Base-by-base conservation (phyloP, 2,113 vertebrate genomes). In the Bubo blakistoni region DNA sequence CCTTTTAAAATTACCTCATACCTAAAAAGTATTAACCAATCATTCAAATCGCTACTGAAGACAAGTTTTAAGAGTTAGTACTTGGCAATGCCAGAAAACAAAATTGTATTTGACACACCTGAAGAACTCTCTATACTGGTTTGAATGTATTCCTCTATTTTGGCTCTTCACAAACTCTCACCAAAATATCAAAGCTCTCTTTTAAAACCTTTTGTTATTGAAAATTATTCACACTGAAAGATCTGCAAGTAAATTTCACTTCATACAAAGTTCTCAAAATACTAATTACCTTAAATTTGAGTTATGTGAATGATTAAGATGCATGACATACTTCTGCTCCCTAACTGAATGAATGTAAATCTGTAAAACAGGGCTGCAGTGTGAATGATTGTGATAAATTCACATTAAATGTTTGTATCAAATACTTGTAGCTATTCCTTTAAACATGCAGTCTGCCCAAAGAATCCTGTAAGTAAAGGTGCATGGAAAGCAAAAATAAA, bases 191-290 rank as follows among this genome's bases (percentile, higher is more conserved):
- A 94, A 84, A 91, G 51, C 40, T 47, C 36, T 84, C 54, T 57
- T 85, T 70, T 66, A 81, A 92, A 62, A 86, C 7, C 29, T 84
- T 90, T 86, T 81, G 13, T 88, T 88, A 74, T 9, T 67, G 51
- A 71, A 93, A 95, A 83, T 78, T 63, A 67, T 71, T 84, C 86
- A 67, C 51, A 86, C 0, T 67, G 69, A 72, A 88, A 88, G 70
- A 90, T 65, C 19, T 86, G 59, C 26, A 95, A 94, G 38, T 62
- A 74, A 90, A 67, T 81, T 94, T 58, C 55, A 70, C 47, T 94
- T 92, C 90, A 83, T 94, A 82, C 11, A 93, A 83, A 80, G 25
- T 51, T 83, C 86, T 90, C 63, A 86, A 91, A 94, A 87, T 72
- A 92, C 42, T 79, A 71, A 91, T 91, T 79, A 63, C 55, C 54